Evolutionary conservation across 2,113 vertebrate species (phyloP), one percentile per base, ranked within the genome.

Genomic region (Xerus inauris): DNA sequence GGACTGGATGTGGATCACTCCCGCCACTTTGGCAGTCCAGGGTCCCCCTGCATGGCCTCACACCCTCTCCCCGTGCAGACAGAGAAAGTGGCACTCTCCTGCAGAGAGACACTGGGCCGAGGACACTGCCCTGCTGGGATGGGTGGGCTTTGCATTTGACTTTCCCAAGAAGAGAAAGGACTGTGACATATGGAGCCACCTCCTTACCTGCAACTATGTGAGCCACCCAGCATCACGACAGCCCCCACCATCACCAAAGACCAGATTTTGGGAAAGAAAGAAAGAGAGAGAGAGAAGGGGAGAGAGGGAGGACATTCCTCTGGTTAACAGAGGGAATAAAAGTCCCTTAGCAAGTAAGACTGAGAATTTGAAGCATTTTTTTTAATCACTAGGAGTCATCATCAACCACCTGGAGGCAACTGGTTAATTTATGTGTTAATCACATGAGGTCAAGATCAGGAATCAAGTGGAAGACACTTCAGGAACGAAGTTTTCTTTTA

Each of bases 1-100:
- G 95, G 65, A 76, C 40, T n/a, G 81, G 94, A 94, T 92, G 83
- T 84, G 11, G 82, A 94, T 77, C 94, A 76, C 88, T 86, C 91
- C 84, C 77, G 97, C 71, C 4, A 59, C 88, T 6, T 1, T 11
- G 69, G 92, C 47, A 35, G 5, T 19, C 59, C 59, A 9, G 3
- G 0, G 0, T 35, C 47, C 88, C 93, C 96, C 97, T 14, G 24
- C 4, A 22, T 73, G 94, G 7, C 72, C 92, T 54, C 62, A 51
- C 20, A 8, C 69, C 49, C 5, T 47, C 32, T 79, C 89, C 38
- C 67, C 69, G 59, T 26, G 47, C 2, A 2, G 12, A 87, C 10
- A 77, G 93, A 42, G 40, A 26, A 26, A 20, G 3, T 0, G 5
- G 35, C 4, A 1, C 4, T 42, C 49, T 35, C n/a, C 17, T 30